Percentiles rank a stretch among this genome's conserved stretches.
phyloP scores from a whole-genome alignment of 2,797 vertebrate genomes.

The Takifugu rubripes region DNA sequence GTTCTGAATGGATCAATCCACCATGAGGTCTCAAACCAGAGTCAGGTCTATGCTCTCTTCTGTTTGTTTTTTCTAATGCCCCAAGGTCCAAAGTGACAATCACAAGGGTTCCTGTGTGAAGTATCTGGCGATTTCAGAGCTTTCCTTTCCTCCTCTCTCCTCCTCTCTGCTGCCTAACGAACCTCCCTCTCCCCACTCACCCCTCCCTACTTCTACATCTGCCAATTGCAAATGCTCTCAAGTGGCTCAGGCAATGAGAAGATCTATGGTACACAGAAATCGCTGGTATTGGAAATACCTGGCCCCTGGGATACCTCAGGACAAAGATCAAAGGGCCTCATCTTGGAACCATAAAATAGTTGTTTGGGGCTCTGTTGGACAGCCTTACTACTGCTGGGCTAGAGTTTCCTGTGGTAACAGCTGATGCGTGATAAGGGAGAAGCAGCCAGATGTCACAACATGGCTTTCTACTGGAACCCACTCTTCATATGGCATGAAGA shows the following conservation, averaged over 20 bases:
- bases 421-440: slow-evolving; percentile 60
- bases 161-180: slow-evolving; percentile 35
- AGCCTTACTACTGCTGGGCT: slow-evolving; percentile 41
- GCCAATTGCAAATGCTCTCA: slow-evolving; percentile 54
- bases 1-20: slow-evolving; percentile 8
- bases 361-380: slow-evolving; percentile 57
- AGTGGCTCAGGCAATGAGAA: slow-evolving; percentile 26
- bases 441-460: slow-evolving; percentile 22
- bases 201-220: slow-evolving; percentile 51
- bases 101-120: slow-evolving; percentile 23
- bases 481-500: too few relatives aligned
- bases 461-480: slow-evolving; percentile 12
- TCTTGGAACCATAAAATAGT: slow-evolving; percentile 71
- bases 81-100: slow-evolving; percentile 14
- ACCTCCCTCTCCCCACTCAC: slow-evolving; percentile 47
- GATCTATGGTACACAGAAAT: slow-evolving; percentile 53
- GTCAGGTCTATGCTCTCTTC: not conserved
- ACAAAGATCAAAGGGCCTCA: slow-evolving; percentile 78
- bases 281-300: slow-evolving; percentile 75
- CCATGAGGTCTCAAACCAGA: not conserved
- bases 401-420: slow-evolving; percentile 59
- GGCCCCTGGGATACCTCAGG: slow-evolving; percentile 82
- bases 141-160: slow-evolving; percentile 28
- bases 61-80: not conserved
- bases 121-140: slow-evolving; percentile 35